Conservation (phyloP, 2,888 invertebrate species). For the Andrena chrysosceles region DNA sequence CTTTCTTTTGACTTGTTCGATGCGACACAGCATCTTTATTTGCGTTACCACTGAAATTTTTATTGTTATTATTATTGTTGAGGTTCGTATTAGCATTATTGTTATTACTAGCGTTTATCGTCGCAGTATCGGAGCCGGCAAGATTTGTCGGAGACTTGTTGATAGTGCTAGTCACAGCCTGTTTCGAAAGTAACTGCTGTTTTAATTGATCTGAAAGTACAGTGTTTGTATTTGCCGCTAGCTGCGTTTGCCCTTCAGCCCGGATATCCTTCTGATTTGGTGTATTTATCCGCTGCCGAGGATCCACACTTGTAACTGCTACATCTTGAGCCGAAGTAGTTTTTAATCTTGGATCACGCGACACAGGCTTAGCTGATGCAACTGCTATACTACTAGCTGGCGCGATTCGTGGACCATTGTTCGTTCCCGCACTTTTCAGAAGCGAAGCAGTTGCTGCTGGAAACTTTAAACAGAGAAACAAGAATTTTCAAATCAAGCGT, state of each 20-base stretch:
- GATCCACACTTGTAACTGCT: slow-evolving; percentile 66
- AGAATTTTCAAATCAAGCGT: background rate
- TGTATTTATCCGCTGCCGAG: slow-evolving; percentile 73
- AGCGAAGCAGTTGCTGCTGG: slow-evolving; percentile 79
- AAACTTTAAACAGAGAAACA: slow-evolving; percentile 72
- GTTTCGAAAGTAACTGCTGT: slow-evolving; percentile 81
- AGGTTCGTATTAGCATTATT: slow-evolving; percentile 80
- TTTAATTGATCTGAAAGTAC: slow-evolving; percentile 83
- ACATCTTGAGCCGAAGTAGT: slow-evolving; percentile 74
- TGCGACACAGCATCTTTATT: slow-evolving; percentile 83
- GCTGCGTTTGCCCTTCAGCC: slow-evolving; percentile 72
- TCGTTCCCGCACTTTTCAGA: slow-evolving; percentile 77
- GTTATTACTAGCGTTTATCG: slow-evolving; percentile 80
- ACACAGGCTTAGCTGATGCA: slow-evolving; percentile 85
- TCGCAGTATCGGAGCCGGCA: slow-evolving; percentile 76
- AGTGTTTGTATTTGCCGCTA: slow-evolving; percentile 77
- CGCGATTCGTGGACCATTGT: slow-evolving; percentile 85
- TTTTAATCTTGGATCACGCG: slow-evolving; percentile 82
- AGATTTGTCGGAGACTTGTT: slow-evolving; percentile 79
- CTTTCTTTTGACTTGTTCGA: slow-evolving; percentile 84
- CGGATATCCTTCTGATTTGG: slow-evolving; percentile 71
- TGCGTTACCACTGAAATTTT: slow-evolving; percentile 81
- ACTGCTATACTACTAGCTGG: slow-evolving; percentile 86
- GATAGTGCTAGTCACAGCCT: slow-evolving; percentile 80
- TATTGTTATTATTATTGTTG: slow-evolving; percentile 80